Evolutionary conservation across 2,113 vertebrate genomes (phyloP).

Genomic region (Elachura formosa): DNA sequence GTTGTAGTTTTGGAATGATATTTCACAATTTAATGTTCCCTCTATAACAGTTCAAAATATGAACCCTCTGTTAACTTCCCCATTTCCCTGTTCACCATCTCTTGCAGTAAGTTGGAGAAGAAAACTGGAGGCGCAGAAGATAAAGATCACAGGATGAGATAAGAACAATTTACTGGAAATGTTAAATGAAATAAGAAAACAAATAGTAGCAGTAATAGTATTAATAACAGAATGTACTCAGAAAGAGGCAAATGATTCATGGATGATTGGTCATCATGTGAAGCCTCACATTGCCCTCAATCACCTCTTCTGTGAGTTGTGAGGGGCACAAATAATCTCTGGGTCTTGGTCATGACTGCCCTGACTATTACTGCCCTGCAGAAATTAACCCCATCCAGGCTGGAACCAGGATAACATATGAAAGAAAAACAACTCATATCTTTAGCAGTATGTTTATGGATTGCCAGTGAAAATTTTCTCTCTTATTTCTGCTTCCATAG

Average conservation of each 20-base stretch:
- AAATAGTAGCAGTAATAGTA: not conserved
- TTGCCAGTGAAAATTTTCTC: not conserved
- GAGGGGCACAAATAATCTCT: not conserved
- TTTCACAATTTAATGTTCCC: not conserved
- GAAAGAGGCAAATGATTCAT: not conserved
- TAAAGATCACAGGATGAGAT: not conserved
- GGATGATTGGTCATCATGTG: accelerated
- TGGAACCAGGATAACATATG: not conserved
- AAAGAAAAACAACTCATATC: not conserved
- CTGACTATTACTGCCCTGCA: not conserved
- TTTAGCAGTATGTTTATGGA: not conserved
- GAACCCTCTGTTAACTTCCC: not conserved
- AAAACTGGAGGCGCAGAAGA: not conserved
- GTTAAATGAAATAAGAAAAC: not conserved
- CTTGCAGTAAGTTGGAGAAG: not conserved
- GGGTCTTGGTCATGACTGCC: accelerated
- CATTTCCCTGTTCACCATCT: not conserved
- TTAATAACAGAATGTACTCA: not conserved
- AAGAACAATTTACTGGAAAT: not conserved
- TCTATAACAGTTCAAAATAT: not conserved
- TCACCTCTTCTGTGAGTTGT: not conserved
- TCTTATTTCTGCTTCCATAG: not conserved
- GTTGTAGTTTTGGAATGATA: not conserved
- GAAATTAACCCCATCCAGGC: not conserved
- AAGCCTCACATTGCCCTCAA: not conserved